Evolutionary conservation across 2,797 vertebrate species (phyloP), one percentile per base, ranked within the genome.

Genomic region (Epinephelus awoara): DNA sequence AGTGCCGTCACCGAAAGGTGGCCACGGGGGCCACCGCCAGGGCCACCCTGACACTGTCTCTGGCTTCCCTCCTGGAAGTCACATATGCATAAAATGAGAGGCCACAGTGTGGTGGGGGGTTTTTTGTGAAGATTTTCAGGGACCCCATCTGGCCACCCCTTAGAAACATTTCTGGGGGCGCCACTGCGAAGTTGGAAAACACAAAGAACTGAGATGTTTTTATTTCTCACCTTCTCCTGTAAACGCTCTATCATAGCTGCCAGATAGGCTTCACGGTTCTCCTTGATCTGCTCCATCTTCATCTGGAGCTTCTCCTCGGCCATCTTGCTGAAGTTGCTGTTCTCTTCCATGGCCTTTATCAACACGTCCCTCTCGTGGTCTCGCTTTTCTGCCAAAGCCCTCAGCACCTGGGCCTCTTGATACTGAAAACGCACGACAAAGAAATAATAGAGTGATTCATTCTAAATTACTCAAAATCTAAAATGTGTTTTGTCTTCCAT

Each of bases 321-420:
- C 96, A 97, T 96, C 93, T 96, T 97, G 96, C 98, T 99, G 93
- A 99, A 99, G 94, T 98, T 98, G 94, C 95, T 98, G 95, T 97
- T 99, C 90, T 98, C 98, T 80, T 98, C 98, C 96, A 98, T 95
- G 0, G 98, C 98, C 95, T 98, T 98, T 90, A 98, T 96, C 90
- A 99, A 93, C 83, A 99, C 98, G 14, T 98, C 97, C 70, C 97
- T 93, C 94, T 99, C 97, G 0, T 99, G 98, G 59, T 98, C 98
- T 44, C 98, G 93, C 87, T 98, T 97, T 90, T 98, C 97, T 0
- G 97, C 97, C 94, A 99, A 92, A 92, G 95, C 94, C 95, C 96
- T 97, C 93, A 98, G 95, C 89, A 99, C 96, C 90, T 97, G 97
- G 0, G 96, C 95, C 91, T 99, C 98, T 92, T 98, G 98, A 67